phyloP scores from a whole-genome alignment of 2,888 invertebrate genomes.

The Trissolcus brochymenae region DNA sequence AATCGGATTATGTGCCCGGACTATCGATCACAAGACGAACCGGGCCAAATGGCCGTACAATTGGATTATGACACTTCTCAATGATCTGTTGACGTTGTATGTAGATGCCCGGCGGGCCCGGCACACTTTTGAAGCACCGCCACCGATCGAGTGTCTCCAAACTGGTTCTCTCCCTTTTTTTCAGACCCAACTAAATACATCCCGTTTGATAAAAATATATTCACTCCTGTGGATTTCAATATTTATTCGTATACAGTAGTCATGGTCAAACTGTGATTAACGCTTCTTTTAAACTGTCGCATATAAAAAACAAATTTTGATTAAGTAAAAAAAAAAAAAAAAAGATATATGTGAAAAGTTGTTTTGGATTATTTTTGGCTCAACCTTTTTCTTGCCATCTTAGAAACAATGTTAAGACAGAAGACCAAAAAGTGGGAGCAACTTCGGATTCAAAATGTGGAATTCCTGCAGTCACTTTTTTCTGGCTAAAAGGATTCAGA shows the following conservation, averaged over 20 bases:
- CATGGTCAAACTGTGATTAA: no score
- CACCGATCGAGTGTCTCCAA: slow-evolving; percentile 39
- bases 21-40: slow-evolving; percentile 36
- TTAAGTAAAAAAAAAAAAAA: slow-evolving; percentile 37
- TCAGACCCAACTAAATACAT: no score
- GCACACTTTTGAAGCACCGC: slow-evolving; percentile 14
- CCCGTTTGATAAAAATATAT: no score
- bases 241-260: no score
- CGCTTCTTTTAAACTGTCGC: no score
- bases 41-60: slow-evolving; percentile 35
- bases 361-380: neutral
- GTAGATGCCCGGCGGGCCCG: slow-evolving; percentile 21
- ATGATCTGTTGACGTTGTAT: slow-evolving; percentile 46
- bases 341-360: no score
- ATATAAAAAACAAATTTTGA: neutral
- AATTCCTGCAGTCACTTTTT: slow-evolving; percentile 44
- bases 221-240: no score
- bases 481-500: slow-evolving; percentile 37
- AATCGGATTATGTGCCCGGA: slow-evolving; percentile 40
- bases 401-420: slow-evolving; percentile 19
- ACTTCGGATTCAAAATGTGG: slow-evolving; percentile 34
- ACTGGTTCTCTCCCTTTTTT: slow-evolving; percentile 46
- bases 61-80: slow-evolving; percentile 51
- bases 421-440: neutral
- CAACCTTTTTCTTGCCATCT: neutral